These are phyloP conservation scores for Gobionotothen gibberifrons DNA, from an alignment of 2,797 vertebrate genomes.

Conservation along the genomic window DNA sequence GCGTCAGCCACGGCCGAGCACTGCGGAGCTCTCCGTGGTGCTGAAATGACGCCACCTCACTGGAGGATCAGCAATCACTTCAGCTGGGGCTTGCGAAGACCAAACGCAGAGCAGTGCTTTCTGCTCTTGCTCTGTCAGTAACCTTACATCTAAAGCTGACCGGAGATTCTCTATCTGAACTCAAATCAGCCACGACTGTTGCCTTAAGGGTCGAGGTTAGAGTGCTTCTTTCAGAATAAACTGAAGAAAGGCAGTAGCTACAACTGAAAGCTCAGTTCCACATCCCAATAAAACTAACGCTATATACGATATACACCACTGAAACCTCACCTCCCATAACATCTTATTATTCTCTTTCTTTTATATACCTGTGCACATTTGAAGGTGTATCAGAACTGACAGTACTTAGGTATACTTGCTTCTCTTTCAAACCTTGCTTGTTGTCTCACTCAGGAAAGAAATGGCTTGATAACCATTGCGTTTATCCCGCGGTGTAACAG, in stretches of 20 bases:
- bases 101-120: not conserved
- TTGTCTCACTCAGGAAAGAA: not conserved
- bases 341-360: not conserved
- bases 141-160: slow-evolving; percentile 3
- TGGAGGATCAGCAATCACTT: slow-evolving; percentile 11
- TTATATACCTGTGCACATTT: not conserved
- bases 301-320: too few species aligned
- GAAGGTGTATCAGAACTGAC: not conserved
- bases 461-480: too few species aligned
- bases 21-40: slow-evolving; percentile 69
- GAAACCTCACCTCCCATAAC: not conserved
- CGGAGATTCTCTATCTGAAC: slow-evolving; percentile 3
- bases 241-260: too few species aligned
- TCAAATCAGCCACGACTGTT: not conserved
- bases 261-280: not conserved
- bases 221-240: slow-evolving; percentile 7
- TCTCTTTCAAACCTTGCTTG: not conserved
- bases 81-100: not conserved
- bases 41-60: slow-evolving; percentile 57
- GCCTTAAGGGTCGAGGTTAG: not conserved
- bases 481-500: not conserved
- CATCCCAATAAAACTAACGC: too few species aligned
- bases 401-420: not conserved
- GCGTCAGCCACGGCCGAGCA: slow-evolving; percentile 17
- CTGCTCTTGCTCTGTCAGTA: not conserved